Evolutionary conservation across 1,140 invertebrate species (phyloP).

Genomic region (Drosophila sp.): DNA sequence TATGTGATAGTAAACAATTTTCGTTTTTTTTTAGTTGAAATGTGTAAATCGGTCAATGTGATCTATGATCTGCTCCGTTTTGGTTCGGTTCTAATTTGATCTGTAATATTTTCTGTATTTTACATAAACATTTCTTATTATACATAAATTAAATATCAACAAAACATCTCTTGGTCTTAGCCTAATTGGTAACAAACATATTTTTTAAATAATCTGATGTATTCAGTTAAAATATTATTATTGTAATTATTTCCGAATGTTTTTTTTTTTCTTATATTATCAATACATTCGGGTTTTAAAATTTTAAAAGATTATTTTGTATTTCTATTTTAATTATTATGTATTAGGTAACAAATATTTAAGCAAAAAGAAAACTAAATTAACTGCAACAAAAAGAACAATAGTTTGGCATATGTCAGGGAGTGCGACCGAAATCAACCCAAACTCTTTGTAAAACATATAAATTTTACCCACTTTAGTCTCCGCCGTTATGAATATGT

Average conservation of each 20-base stretch:
- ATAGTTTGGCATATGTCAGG: background rate
- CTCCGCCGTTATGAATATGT: too few species aligned
- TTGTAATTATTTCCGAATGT: background rate
- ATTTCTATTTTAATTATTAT: conserved; percentile 6
- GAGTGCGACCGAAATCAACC: background rate
- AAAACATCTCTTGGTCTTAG: conserved; percentile 8
- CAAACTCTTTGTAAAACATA: background rate
- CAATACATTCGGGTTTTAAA: background rate
- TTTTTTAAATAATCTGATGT: background rate
- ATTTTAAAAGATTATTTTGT: conserved; percentile 6
- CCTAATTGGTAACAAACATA: background rate
- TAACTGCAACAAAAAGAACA: conserved; percentile 1
- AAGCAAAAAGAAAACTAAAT: conserved; percentile 4
- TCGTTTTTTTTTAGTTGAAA: background rate
- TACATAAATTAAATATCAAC: background rate
- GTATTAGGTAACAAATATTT: background rate
- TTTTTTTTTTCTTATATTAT: background rate
- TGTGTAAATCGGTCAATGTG: background rate
- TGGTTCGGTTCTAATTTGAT: background rate
- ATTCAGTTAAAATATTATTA: background rate
- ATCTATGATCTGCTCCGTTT: background rate
- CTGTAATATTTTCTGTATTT: conserved; percentile 2
- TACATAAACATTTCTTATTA: background rate
- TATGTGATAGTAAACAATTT: conserved; percentile 6
- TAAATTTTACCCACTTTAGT: background rate